Base-by-base conservation (phyloP, 1,140 invertebrate species). In the Habropoda laboriosa region DNA sequence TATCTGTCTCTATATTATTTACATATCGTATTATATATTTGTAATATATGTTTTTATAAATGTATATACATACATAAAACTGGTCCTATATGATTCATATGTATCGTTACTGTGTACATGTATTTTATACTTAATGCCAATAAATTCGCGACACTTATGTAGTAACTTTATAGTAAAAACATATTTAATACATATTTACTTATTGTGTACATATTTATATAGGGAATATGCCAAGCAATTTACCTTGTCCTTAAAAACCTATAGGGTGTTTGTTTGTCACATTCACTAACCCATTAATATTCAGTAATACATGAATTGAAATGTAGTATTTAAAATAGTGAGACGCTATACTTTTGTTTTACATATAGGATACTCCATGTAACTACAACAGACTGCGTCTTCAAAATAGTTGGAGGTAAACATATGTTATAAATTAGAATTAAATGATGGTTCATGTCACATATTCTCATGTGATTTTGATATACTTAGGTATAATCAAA, bases 61-160 rank as follows among this genome's bases (percentile, higher is more conserved):
- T 83, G 73, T 89, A 89, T 90, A 74, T 90, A 91, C 82, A 90
- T 88, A 90, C 85, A 87, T 82, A 83, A 86, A 89, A 89, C 80
- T 90, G 89, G 89, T 89, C 87, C 87, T 91, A 87, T 89, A 85
- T 85, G 75, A 89, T 89, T 90, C 85, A 89, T 90, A 90, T 89
- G 86, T 90, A 86, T 90, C 87, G 89, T 90, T 90, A 86, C 86
- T 38, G 79, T 88, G 68, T 87, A 87, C 81, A 81, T 81, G 57
- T 86, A 61, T 80, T 63, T 81, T 66, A 81, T 77, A 51, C 24
- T 84, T 73, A 77, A 61, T 53, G 60, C 51, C 49, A 55, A 79
- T 63, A 82, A 76, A 72, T 76, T 81, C 58, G 49, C 42, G 40
- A 61, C 45, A 21, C 32, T 85, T 63, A 47, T 30, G 18, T 68